These are phyloP conservation scores for Catajapyx aquilonaris DNA, from an alignment of 1,140 invertebrate genomes.

Conservation along the genomic window DNA sequence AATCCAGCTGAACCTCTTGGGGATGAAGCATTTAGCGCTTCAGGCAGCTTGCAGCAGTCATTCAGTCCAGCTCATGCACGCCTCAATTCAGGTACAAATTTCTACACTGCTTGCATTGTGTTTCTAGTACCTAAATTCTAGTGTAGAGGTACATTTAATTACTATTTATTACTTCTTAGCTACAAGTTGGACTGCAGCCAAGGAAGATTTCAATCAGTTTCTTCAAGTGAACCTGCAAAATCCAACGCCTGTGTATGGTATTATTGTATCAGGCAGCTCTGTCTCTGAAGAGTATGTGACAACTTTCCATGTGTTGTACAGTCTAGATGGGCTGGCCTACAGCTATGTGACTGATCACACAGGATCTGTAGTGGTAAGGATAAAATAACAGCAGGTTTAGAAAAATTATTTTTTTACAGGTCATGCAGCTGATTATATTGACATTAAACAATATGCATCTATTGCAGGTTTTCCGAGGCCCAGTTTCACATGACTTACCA, in stretches of 20 bases:
- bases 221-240: conserved; percentile 42
- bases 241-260: conserved; percentile 43
- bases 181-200: conserved; percentile 39
- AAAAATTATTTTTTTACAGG: conserved; percentile 14
- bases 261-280: conserved; percentile 39
- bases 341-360: conserved; percentile 24
- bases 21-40: conserved; percentile 32
- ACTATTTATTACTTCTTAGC: too few species aligned
- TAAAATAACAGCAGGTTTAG: conserved; percentile 9
- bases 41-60: conserved; percentile 21
- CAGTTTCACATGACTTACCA: conserved; percentile 31
- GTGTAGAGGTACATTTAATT: too few species aligned
- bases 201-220: conserved; percentile 37
- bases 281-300: conserved; percentile 45
- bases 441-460: conserved; percentile 9
- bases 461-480: conserved; percentile 44
- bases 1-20: conserved; percentile 27
- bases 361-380: conserved; percentile 19
- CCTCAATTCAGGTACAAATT: too few species aligned
- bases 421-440: conserved; percentile 10
- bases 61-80: conserved; percentile 27
- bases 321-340: conserved; percentile 34
- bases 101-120: too few species aligned
- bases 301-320: conserved; percentile 46
- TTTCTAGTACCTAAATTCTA: too few species aligned